Percentiles rank a stretch among this genome's conserved stretches.
Conservation (phyloP, 1,140 invertebrate species). For the Lordiphosa clarofinis region DNA sequence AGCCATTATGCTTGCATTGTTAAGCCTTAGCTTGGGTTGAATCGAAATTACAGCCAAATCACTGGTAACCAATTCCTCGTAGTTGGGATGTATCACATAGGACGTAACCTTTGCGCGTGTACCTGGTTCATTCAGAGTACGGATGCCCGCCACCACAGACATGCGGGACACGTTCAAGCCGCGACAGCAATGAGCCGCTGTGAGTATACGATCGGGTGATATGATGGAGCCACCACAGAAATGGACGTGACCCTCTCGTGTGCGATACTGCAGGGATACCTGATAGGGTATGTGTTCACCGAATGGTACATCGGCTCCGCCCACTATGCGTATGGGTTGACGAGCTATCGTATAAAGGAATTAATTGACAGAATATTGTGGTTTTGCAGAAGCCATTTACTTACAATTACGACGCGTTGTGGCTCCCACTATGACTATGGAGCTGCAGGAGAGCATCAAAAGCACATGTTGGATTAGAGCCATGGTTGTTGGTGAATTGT, state of each 20-base stretch:
- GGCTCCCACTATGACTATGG: neutral
- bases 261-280: conserved; percentile 65
- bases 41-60: conserved; percentile 72
- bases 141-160: conserved; percentile 80
- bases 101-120: conserved; percentile 38
- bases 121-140: conserved; percentile 76
- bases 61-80: conserved; percentile 57
- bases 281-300: conserved; percentile 66
- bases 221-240: conserved; percentile 80
- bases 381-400: neutral
- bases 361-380: neutral
- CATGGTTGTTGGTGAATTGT: conserved; percentile 39
- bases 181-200: conserved; percentile 78
- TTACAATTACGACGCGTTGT: conserved; percentile 45
- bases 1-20: conserved; percentile 41
- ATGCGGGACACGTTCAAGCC: conserved; percentile 60
- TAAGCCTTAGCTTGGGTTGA: conserved; percentile 38
- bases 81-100: conserved; percentile 62
- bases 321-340: conserved; percentile 60
- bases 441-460: conserved; percentile 12
- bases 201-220: conserved; percentile 61
- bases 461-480: conserved; percentile 22
- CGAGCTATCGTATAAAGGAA: conserved; percentile 22
- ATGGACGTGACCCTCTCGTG: conserved; percentile 38
- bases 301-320: conserved; percentile 52